Evolutionary conservation across 2,797 vertebrate species (phyloP).

Genomic region (Sternotherus odoratus): DNA sequence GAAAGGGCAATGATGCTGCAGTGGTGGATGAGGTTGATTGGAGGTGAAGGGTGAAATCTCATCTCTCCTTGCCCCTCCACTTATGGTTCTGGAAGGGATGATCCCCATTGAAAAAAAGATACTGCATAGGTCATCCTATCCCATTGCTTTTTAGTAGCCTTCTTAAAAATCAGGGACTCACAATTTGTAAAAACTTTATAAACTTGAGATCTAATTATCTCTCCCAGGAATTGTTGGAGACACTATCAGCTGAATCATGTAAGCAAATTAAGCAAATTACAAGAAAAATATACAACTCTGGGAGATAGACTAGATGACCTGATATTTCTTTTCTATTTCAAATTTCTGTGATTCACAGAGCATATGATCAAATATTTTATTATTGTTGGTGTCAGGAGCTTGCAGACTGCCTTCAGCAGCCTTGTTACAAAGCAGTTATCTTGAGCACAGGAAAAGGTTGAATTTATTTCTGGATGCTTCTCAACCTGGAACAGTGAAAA

Average conservation of each 20-base stretch:
- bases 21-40: not conserved
- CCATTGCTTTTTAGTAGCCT: not conserved
- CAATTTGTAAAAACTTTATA: not conserved
- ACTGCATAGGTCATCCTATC: not conserved
- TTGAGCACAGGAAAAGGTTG: slow-evolving; percentile 31
- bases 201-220: not conserved
- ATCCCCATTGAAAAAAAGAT: not conserved
- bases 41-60: not conserved
- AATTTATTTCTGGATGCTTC: not conserved
- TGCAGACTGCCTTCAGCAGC: not conserved
- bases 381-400: not conserved
- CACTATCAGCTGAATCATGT: not conserved
- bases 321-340: not conserved
- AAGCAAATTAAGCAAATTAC: not conserved
- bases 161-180: not conserved
- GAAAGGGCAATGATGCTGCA: not conserved
- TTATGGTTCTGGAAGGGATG: not conserved
- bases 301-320: not conserved
- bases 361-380: slow-evolving; percentile 34
- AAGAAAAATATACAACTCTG: not conserved
- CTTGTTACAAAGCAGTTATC: not conserved
- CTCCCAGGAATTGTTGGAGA: not conserved
- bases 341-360: not conserved
- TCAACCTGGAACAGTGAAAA: not conserved
- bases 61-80: not conserved